phyloP scores from a whole-genome alignment of 2,797 vertebrate genomes.

The Megalops cyprinoides region DNA sequence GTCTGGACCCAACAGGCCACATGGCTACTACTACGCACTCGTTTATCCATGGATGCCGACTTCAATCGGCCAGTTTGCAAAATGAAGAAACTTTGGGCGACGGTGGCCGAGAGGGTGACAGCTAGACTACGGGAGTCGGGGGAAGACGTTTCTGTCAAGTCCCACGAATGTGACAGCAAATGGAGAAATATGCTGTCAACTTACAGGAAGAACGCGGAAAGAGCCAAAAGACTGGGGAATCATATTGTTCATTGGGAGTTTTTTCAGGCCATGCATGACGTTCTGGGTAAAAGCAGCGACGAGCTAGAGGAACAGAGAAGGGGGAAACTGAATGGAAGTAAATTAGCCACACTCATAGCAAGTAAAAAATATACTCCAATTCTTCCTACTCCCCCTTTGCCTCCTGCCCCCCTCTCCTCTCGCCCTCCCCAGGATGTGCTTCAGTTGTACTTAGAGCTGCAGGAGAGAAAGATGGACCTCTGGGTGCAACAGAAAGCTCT shows the following conservation, averaged over 20 bases:
- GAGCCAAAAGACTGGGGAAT: constrained; percentile 67
- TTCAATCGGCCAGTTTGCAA: constrained; percentile 79
- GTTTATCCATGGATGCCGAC: constrained; percentile 75
- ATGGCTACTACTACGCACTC: constrained; percentile 74
- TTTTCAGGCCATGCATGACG: constrained; percentile 73
- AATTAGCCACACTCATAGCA: constrained; percentile 69
- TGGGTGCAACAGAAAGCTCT: constrained; percentile 80
- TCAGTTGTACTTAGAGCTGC: constrained; percentile 80
- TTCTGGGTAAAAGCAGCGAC: constrained; percentile 72
- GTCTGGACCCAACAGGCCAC: constrained; percentile 79
- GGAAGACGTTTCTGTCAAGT: constrained; percentile 63
- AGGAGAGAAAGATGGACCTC: constrained; percentile 81
- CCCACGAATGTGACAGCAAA: constrained; percentile 79
- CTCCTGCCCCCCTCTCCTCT: constrained; percentile 43
- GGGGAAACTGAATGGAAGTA: constrained; percentile 64
- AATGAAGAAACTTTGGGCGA: constrained; percentile 79
- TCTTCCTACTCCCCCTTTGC: constrained; percentile 66
- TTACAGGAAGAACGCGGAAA: constrained; percentile 75
- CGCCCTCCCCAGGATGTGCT: constrained; percentile 74
- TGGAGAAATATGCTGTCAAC: constrained; percentile 81
- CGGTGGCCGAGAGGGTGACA: constrained; percentile 72
- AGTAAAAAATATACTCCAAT: constrained; percentile 77
- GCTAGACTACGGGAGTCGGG: constrained; percentile 64
- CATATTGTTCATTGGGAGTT: constrained; percentile 78
- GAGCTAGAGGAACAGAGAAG: constrained; percentile 70